These are phyloP conservation scores for Eilema depressum DNA, from an alignment of 2,888 invertebrate species.

Conservation along the genomic window DNA sequence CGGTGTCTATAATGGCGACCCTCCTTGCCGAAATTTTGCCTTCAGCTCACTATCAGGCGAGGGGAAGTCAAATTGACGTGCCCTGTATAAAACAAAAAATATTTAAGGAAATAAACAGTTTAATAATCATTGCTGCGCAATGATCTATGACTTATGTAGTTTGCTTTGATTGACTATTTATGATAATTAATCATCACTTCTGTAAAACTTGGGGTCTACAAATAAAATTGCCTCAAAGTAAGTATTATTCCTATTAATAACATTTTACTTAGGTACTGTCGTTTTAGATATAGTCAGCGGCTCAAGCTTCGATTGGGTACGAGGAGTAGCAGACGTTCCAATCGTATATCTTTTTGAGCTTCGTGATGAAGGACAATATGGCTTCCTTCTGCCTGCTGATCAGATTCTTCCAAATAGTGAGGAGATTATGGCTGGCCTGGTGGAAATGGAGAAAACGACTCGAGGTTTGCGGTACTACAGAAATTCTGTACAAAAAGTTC, in stretches of 20 bases:
- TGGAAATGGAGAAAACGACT: slow-evolving; percentile 77
- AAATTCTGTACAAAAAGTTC: slow-evolving; percentile 42
- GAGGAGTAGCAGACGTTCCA: slow-evolving; percentile 81
- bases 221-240: not conserved
- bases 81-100: no score
- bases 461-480: slow-evolving; percentile 66
- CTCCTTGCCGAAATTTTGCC: no score
- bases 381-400: slow-evolving; percentile 86
- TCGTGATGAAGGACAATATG: slow-evolving; percentile 85
- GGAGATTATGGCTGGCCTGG: slow-evolving; percentile 88
- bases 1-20: no score
- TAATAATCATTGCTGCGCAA: no score
- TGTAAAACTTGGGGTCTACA: no score
- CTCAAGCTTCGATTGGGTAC: slow-evolving; percentile 87
- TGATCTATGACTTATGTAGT: no score
- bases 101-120: no score
- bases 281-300: slow-evolving; percentile 80
- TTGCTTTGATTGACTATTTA: no score
- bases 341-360: slow-evolving; percentile 88
- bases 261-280: not conserved
- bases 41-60: no score
- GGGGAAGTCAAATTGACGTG: no score
- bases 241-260: not conserved
- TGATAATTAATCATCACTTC: no score
- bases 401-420: slow-evolving; percentile 86